Evolutionary conservation across 1,140 invertebrate species (phyloP), one percentile per base, ranked within the genome.

Genomic region (Procambarus virginalis): DNA sequence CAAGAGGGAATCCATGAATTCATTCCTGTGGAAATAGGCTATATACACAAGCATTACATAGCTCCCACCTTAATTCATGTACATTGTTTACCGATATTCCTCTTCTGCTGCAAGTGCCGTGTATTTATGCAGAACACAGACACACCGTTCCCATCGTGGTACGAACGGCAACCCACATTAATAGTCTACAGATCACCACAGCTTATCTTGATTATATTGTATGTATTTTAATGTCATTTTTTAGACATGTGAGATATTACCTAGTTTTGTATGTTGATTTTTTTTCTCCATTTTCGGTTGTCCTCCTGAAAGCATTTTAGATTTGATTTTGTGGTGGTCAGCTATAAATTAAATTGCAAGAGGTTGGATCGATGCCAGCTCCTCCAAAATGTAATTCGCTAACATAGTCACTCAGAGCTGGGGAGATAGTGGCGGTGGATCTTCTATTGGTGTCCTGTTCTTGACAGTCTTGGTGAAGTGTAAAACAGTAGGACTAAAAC

Each of bases 261-360:
- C 86, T 88, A 82, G 86, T 88, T 88, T 88, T 88, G 64, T 88
- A 84, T 84, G 88, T 84, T 70, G 46, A 49, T 70, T 79, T 49
- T 49, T 58, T 22, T 64, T 58, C 64, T 45, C 45, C 17, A n/a
- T 76, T 75, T 89, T 89, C 14, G 79, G 86, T 89, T 89, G 88
- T 78, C 73, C 75, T 77, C 80, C 81, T 76, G 73, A 60, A 76
- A 85, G 70, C 34, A 76, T 76, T 76, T 76, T 58, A 78, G 58
- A 77, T 78, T 89, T 89, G 88, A 89, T 78, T 84, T 89, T 89
- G 88, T 89, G 88, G 88, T 89, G 88, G 81, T 89, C 88, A 84
- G 81, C 88, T 84, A 55, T 89, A 68, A 51, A 78, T 75, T 75
- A 84, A 84, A 76, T 84, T 78, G 46, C 77, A 84, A 84, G 51